Conservation (phyloP, 2,888 invertebrate genomes). For the Cephus runcator region DNA sequence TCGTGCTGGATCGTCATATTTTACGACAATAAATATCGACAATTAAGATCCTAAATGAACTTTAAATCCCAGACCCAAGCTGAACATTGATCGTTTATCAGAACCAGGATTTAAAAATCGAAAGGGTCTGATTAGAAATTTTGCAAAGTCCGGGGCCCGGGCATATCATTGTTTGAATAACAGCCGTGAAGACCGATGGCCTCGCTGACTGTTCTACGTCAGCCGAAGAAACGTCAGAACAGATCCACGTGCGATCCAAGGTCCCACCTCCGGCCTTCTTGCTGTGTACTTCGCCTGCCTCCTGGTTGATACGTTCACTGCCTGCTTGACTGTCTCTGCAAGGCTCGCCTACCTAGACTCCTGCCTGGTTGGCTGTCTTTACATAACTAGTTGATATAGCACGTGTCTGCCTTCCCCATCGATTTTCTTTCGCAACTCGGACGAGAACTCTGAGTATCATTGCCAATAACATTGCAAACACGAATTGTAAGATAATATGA, state of each 20-base stretch:
- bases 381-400: slow-evolving; percentile 3
- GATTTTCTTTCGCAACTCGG: background rate
- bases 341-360: background rate
- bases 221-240: slow-evolving; percentile 29
- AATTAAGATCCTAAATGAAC: background rate
- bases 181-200: background rate
- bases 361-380: background rate
- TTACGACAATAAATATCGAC: background rate
- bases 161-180: background rate
- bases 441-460: background rate
- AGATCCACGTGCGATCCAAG: slow-evolving; percentile 31
- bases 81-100: no score
- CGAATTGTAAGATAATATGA: background rate
- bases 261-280: background rate
- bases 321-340: background rate
- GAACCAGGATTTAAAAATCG: no score
- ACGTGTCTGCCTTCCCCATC: background rate
- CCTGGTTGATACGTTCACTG: background rate
- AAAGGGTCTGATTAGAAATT: background rate
- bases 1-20: background rate
- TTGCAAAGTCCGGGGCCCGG: background rate
- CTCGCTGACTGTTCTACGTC: background rate
- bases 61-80: no score
- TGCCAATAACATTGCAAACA: background rate
- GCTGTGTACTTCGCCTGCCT: background rate